Conservation (phyloP, 2,113 vertebrate genomes). For the Dicaeum eximium region DNA sequence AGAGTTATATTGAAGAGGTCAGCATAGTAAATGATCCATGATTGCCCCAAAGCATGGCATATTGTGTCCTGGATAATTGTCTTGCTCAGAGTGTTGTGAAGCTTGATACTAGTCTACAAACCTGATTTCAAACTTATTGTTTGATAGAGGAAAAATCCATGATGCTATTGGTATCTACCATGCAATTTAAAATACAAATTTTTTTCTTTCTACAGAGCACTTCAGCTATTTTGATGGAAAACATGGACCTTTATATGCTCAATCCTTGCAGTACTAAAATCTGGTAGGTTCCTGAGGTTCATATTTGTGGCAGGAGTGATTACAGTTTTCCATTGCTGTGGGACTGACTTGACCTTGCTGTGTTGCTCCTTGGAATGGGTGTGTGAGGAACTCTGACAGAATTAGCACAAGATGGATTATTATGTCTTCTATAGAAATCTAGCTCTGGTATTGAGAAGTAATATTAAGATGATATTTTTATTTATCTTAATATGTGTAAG, state of each 20-base stretch:
- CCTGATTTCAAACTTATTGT: background rate
- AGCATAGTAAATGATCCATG: background rate
- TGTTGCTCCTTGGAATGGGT: background rate
- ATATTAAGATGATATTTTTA: background rate
- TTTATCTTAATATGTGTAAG: background rate
- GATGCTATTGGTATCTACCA: background rate
- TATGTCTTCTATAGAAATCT: background rate
- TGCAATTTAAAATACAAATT: background rate
- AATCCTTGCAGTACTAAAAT: constrained; percentile 99
- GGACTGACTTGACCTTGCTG: background rate
- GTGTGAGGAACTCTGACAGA: background rate
- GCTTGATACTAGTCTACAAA: background rate
- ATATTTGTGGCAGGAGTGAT: background rate
- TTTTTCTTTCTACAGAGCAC: constrained; percentile 80
- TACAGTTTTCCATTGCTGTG: background rate
- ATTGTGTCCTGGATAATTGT: background rate
- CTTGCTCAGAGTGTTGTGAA: background rate
- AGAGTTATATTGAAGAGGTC: background rate
- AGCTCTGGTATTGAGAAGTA: background rate
- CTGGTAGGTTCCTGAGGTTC: constrained; percentile 80
- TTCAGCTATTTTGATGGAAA: constrained; percentile 96
- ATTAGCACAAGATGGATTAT: background rate
- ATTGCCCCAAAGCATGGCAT: background rate
- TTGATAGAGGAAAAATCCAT: background rate
- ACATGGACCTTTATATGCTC: constrained; percentile 98